phyloP scores from a whole-genome alignment of 2,888 invertebrate genomes.

The Latrodectus hesperus region DNA sequence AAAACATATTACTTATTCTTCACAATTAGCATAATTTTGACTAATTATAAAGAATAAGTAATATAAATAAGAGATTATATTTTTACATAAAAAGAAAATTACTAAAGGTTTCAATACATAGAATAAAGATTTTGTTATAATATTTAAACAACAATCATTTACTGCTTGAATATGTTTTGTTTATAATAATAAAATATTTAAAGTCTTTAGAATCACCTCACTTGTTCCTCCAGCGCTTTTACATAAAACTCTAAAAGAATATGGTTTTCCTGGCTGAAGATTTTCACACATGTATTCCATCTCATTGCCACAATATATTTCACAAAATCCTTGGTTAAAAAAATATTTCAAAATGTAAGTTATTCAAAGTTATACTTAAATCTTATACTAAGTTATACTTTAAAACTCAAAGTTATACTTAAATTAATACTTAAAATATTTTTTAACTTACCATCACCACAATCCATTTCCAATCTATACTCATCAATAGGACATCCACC shows the following conservation, averaged over 20 bases:
- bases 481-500: constrained; percentile 83
- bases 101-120: too few species aligned
- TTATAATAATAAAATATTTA: not conserved
- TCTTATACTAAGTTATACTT: too few species aligned
- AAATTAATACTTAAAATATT: too few species aligned
- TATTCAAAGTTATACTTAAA: too few species aligned
- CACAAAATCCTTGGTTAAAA: not conserved
- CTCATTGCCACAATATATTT: constrained; percentile 84
- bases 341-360: too few species aligned
- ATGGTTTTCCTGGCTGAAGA: constrained; percentile 86
- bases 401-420: too few species aligned
- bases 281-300: constrained; percentile 87
- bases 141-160: not conserved
- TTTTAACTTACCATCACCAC: constrained; percentile 76
- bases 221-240: constrained; percentile 84
- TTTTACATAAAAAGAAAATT: too few species aligned
- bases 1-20: too few species aligned
- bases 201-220: constrained; percentile 75
- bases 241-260: constrained; percentile 85
- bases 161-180: not conserved
- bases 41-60: too few species aligned
- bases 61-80: too few species aligned
- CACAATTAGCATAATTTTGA: too few species aligned
- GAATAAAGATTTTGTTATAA: too few species aligned
- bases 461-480: constrained; percentile 84